A percentile compares a stretch with the other conserved stretches of the same genome.
These are phyloP conservation scores for Oceanites oceanicus DNA, from an alignment of 2,113 vertebrate species.

Conservation along the genomic window DNA sequence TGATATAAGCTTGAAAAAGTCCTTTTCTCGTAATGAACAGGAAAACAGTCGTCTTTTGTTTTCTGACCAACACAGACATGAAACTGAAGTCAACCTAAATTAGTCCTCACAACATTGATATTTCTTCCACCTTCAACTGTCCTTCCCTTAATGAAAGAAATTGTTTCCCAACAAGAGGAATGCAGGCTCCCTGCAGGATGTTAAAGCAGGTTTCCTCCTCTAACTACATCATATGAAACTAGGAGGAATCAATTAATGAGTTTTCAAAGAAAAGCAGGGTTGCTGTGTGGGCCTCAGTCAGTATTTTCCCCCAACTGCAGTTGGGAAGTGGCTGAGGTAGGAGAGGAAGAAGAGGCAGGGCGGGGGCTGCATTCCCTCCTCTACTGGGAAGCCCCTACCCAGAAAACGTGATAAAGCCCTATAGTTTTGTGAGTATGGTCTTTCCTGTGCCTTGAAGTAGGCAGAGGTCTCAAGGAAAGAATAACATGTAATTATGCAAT, in stretches of 20 bases:
- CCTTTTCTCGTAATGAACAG: background rate
- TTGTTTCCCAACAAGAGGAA: background rate
- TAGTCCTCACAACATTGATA: background rate
- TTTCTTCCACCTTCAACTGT: background rate
- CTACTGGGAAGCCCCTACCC: background rate
- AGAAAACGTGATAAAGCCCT: background rate
- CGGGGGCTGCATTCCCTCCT: background rate
- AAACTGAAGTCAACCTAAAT: background rate
- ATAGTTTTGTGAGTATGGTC: background rate
- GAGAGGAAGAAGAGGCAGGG: background rate
- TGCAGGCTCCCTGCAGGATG: background rate
- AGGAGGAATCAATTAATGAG: background rate
- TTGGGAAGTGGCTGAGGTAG: background rate
- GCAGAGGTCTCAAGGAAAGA: background rate
- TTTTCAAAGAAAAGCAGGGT: background rate
- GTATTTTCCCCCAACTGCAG: background rate
- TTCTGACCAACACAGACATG: background rate
- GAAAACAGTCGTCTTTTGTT: background rate
- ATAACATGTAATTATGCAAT: background rate
- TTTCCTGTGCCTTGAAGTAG: background rate
- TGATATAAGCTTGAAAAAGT: background rate
- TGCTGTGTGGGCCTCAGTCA: background rate
- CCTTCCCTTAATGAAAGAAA: background rate
- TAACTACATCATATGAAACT: background rate
- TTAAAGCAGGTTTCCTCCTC: background rate